Evolutionary conservation across 2,797 vertebrate genomes (phyloP).

Genomic region (Tadarida brasiliensis): DNA sequence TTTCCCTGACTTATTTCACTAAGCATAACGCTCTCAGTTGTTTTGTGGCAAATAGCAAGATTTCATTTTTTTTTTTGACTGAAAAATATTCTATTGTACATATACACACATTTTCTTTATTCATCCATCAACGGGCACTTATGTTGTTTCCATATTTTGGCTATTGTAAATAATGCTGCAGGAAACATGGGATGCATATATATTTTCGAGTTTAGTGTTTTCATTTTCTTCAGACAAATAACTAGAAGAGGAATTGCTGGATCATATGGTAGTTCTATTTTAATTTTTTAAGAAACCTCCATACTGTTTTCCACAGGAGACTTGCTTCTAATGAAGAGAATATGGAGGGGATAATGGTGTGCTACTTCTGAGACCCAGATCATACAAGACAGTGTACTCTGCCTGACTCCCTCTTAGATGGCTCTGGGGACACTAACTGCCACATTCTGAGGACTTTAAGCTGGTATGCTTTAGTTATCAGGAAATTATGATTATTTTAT

Average conservation of each 20-base stretch:
- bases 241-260: neutral
- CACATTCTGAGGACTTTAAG: neutral
- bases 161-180: neutral
- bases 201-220: neutral
- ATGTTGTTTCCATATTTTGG: neutral
- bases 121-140: neutral
- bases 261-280: neutral
- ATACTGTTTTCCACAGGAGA: neutral
- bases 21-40: neutral
- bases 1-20: neutral
- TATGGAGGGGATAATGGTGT: neutral
- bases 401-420: neutral
- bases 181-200: neutral
- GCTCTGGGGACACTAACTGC: neutral
- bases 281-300: neutral
- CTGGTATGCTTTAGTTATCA: neutral
- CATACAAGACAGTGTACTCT: neutral
- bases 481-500: constrained; percentile 12
- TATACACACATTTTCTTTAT: neutral
- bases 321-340: neutral
- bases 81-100: neutral
- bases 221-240: neutral
- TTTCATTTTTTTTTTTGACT: neutral
- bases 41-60: neutral
- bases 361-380: neutral